Conservation (phyloP, 2,113 vertebrate genomes). For the Sminthopsis crassicaudata region DNA sequence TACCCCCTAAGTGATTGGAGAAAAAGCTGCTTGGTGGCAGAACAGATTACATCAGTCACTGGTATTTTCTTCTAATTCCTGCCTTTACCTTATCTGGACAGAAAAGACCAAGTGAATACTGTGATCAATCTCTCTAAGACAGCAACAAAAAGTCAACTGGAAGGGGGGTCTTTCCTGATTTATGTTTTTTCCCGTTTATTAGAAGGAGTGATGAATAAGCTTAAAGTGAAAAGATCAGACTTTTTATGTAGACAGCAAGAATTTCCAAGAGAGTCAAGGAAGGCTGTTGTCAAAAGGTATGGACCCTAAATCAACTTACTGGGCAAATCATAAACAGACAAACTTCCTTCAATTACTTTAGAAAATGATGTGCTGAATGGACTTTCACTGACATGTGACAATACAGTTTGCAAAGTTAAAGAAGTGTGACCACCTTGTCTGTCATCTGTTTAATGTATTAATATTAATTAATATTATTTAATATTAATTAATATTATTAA, state of each 20-base stretch:
- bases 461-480: too few species aligned
- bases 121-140: background rate
- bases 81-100: background rate
- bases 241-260: background rate
- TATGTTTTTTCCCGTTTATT: background rate
- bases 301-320: background rate
- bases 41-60: background rate
- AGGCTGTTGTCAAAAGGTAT: background rate
- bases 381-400: background rate
- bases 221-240: background rate
- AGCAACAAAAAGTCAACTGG: background rate
- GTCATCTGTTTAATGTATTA: background rate
- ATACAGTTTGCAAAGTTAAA: fast-evolving
- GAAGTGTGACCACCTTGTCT: background rate
- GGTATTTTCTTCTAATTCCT: background rate
- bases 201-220: background rate
- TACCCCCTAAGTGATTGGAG: background rate
- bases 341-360: background rate
- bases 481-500: too few species aligned
- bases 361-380: background rate
- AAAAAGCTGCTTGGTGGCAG: background rate
- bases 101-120: background rate
- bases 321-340: background rate
- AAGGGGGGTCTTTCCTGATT: background rate
- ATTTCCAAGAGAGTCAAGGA: background rate